A percentile compares a stretch with the other conserved stretches of the same genome.
These are phyloP conservation scores for Phrynocephalus vlangalii DNA, from an alignment of 2,797 vertebrate genomes.

Conservation along the genomic window DNA sequence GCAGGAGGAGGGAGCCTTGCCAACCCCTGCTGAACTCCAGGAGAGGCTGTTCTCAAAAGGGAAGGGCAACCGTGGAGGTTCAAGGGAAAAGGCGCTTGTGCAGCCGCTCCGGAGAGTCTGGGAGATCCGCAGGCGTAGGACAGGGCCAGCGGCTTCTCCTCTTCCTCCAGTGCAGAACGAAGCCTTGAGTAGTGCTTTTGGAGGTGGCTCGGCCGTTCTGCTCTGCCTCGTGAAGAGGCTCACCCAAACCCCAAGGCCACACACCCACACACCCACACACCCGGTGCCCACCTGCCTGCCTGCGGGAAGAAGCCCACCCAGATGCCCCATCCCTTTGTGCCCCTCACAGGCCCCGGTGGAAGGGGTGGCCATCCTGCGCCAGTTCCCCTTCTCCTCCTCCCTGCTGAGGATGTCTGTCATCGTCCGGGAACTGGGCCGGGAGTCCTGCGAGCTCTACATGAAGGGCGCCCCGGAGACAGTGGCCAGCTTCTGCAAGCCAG, in stretches of 20 bases:
- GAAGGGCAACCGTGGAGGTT: neutral
- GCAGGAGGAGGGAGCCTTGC: neutral
- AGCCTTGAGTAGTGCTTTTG: neutral
- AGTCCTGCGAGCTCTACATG: slow-evolving; percentile 61
- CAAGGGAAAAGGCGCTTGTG: neutral
- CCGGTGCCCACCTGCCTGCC: too few species aligned
- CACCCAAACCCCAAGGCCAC: neutral
- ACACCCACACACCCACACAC: too few species aligned
- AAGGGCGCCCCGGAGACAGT: slow-evolving; percentile 77
- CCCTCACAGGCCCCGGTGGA: slow-evolving; percentile 58
- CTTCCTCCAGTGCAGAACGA: neutral
- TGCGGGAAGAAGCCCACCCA: neutral
- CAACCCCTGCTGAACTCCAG: too few species aligned
- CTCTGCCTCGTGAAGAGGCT: neutral
- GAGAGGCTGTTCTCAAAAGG: neutral
- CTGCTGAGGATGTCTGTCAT: slow-evolving; percentile 77
- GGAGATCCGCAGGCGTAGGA: neutral
- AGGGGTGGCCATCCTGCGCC: slow-evolving; percentile 65
- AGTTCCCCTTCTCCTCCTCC: slow-evolving; percentile 76
- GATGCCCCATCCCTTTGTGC: neutral
- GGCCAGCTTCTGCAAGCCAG: slow-evolving; percentile 68
- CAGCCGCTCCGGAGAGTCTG: neutral
- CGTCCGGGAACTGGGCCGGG: slow-evolving; percentile 47
- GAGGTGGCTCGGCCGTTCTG: too few species aligned
- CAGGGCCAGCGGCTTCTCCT: neutral